Percentiles rank a stretch among this genome's conserved stretches.
These are phyloP conservation scores for Muscicapa striata DNA, from an alignment of 2,797 vertebrate genomes.

Conservation along the genomic window DNA sequence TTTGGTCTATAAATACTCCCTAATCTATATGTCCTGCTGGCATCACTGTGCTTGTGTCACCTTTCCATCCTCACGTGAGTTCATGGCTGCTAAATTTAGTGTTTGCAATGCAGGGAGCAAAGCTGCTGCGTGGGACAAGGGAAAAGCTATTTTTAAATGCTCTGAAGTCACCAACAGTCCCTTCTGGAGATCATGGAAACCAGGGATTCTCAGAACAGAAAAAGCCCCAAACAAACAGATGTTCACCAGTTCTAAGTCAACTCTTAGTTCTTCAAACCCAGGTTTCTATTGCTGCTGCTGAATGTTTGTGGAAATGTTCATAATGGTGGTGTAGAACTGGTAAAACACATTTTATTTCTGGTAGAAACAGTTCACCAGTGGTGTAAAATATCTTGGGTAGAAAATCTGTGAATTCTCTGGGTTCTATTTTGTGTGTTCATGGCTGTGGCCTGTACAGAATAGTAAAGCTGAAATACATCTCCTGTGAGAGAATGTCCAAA, in stretches of 20 bases:
- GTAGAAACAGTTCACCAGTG: not conserved
- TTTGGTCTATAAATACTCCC: constrained; percentile 48
- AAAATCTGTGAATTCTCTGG: not conserved
- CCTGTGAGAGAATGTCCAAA: not conserved
- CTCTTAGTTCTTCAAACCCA: not conserved
- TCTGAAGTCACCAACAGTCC: not conserved
- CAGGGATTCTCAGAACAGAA: not conserved
- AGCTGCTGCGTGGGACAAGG: not conserved
- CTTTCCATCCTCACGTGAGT: not conserved
- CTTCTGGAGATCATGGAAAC: not conserved
- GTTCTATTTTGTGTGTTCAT: not conserved
- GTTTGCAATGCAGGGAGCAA: not conserved
- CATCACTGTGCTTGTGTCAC: constrained; percentile 20
- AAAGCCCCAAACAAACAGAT: not conserved
- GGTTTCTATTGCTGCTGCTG: not conserved
- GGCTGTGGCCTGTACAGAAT: not conserved
- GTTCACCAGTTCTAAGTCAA: not conserved
- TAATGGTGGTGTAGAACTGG: not conserved
- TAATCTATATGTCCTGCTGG: constrained; percentile 33
- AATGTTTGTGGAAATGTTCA: not conserved
- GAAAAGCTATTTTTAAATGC: constrained; percentile 1
- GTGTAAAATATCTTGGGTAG: not conserved
- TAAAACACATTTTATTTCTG: not conserved
- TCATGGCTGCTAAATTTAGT: constrained; percentile 1
- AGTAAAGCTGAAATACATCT: not conserved